Base-by-base conservation (phyloP, 2,888 invertebrate genomes). In the Celastrina argiolus region DNA sequence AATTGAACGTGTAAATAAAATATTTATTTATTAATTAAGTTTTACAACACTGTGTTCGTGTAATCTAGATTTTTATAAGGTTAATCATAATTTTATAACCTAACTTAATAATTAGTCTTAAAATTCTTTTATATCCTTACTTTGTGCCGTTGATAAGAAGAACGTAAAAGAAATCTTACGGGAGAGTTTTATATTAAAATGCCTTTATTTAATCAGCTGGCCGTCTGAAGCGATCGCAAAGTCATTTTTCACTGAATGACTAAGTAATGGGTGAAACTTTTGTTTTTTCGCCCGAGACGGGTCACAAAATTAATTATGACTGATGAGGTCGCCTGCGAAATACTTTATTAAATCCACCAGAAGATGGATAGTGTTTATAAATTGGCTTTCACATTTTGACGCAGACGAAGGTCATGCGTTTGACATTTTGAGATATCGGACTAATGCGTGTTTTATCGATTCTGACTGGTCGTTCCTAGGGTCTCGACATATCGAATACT, bases 181-280 rank as follows among this genome's bases (percentile, higher is more conserved):
- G 5, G 58, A n/a, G 58, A 7, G 58, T 61, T 61, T 61, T 61
- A 22, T 36, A 61, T 6, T 61, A 36, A 36, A 61, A 36, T 61
- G 36, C 61, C 61, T 61, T 61, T 36, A 59, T 61, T 61, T 36
- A 61, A 61, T 61, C 61, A 61, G 61, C 14, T 12, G 39, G 61
- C 61, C 18, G 61, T 39, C 61, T 61, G 61, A 22, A 61, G 61
- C 12, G 61, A 61, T 61, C 34, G 61, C 36, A 39, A 61, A 61
- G 12, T 61, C 34, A 61, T 61, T 61, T 61, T 61, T 61, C 61
- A 39, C 36, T 36, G 61, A 61, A 39, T 39, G 22, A 22, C 61
- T 61, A 61, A 61, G 61, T 61, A 61, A 61, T 61, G 61, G 61
- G 18, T 39, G 18, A 22, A 61, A 39, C 18, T 61, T 61, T 61